A percentile compares a stretch with the other conserved stretches of the same genome.
Evolutionary conservation across 1,140 invertebrate species (phyloP).

Genomic region (Microvelia longipes): DNA sequence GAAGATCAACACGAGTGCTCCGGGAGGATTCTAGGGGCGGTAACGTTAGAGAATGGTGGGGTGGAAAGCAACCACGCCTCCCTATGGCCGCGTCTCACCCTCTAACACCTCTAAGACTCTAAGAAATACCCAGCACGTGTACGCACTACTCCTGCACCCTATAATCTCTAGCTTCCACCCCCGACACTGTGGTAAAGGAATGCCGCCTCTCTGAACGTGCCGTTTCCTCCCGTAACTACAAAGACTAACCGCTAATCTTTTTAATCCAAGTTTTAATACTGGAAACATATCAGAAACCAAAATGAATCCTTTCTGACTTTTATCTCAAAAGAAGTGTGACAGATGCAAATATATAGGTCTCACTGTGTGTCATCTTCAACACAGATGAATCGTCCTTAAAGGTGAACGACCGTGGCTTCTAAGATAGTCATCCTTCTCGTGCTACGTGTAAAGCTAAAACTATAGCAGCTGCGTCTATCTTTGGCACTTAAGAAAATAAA

Average conservation of each 20-base stretch:
- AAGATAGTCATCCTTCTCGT: too few relatives aligned
- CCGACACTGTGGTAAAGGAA: background rate
- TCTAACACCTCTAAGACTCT: conserved; percentile 2
- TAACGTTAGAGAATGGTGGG: background rate
- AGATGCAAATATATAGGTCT: too few relatives aligned
- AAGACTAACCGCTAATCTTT: background rate
- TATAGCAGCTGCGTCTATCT: too few relatives aligned
- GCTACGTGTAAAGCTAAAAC: too few relatives aligned
- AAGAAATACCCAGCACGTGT: background rate
- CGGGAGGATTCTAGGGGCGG: conserved; percentile 1
- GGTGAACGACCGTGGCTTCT: too few relatives aligned
- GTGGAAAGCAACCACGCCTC: conserved; percentile 7
- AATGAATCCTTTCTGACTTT: too few relatives aligned
- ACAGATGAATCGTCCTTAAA: too few relatives aligned
- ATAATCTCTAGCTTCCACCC: background rate
- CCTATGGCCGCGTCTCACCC: conserved; percentile 7
- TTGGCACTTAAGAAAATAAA: too few relatives aligned
- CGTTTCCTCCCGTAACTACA: background rate
- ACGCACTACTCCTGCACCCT: too few relatives aligned
- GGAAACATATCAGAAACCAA: background rate
- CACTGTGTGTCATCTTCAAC: too few relatives aligned
- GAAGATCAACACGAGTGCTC: conserved; percentile 19
- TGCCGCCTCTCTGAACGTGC: background rate
- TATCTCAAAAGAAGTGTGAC: too few relatives aligned
- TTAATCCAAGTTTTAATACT: background rate